A percentile compares a stretch with the other conserved stretches of the same genome.
phyloP scores from a whole-genome alignment of 2,113 vertebrate species.

The Raja brachyura region DNA sequence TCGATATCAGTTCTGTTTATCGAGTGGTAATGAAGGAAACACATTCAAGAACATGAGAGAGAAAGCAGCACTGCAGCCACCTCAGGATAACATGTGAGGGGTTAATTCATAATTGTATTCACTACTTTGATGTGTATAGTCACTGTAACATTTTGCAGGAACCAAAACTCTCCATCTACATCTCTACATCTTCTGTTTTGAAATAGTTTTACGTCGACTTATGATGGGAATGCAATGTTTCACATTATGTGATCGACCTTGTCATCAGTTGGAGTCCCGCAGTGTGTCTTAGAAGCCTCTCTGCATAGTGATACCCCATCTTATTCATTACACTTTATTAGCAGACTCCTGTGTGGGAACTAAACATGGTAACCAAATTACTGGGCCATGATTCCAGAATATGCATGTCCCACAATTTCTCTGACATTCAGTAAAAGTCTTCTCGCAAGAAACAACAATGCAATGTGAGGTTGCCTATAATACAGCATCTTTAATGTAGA shows the following conservation, averaged over 20 bases:
- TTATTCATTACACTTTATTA: neutral
- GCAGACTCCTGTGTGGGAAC: neutral
- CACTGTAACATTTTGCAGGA: neutral
- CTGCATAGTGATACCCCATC: neutral
- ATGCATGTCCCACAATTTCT: neutral
- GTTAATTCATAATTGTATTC: conserved; percentile 7
- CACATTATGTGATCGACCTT: neutral
- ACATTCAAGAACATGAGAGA: neutral
- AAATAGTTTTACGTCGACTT: neutral
- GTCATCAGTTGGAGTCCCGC: neutral
- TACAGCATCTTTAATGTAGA: neutral
- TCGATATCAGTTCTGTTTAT: neutral
- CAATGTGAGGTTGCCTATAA: neutral
- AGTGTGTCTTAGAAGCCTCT: neutral
- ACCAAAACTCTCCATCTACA: neutral
- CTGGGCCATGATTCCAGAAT: neutral
- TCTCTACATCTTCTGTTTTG: neutral
- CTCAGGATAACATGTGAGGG: neutral
- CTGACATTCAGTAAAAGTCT: no score
- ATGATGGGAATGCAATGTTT: neutral
- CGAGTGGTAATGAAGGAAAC: neutral
- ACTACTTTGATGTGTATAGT: neutral
- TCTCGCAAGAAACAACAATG: neutral
- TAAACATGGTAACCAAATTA: neutral
- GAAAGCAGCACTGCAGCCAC: neutral